Base-by-base conservation (phyloP, 2,888 invertebrate genomes). In the Argyresthia albistria region DNA sequence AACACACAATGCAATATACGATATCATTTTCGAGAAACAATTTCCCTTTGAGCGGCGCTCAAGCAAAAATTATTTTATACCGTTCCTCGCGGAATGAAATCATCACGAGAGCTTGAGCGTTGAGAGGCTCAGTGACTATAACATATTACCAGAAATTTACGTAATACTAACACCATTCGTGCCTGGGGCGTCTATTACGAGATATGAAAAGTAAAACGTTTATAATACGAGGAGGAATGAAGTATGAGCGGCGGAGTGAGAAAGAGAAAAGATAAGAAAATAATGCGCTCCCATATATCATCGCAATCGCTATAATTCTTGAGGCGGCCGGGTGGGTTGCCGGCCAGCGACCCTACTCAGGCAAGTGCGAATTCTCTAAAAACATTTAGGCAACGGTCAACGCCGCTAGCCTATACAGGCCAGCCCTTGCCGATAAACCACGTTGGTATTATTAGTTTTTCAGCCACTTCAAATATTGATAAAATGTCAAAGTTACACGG, bases 231-330 rank as follows among this genome's bases (percentile, higher is more conserved):
- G 69, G 70, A 67, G 58, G 73, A 80, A 84, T 84, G 81, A 84
- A 80, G 81, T 81, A 84, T 83, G 80, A 76, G 65, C 73, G 75
- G 76, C 79, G 77, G 79, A 81, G 83, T 80, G 80, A 84, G 82
- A 81, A 80, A 80, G 80, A 81, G 81, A 80, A 77, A 80, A 82
- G 87, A 87, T 86, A 86, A 86, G 87, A 82, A 86, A 83, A 86
- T 86, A 87, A 87, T 84, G 77, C 84, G 70, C 78, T 71, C 73
- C 73, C 83, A 83, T 87, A 87, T 84, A 86, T 88, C 86, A 88
- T 86, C 76, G 73, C 80, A 86, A 84, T 83, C 84, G 80, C 82
- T 72, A 76, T 76, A 82, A 82, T 80, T 82, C 79, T 74, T 66
- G 67, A 73, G 70, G 66, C 73, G 73, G 73, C 70, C 67, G 61